These are phyloP conservation scores for Galago senegalensis DNA, from an alignment of 2,797 vertebrate genomes.

Conservation along the genomic window DNA sequence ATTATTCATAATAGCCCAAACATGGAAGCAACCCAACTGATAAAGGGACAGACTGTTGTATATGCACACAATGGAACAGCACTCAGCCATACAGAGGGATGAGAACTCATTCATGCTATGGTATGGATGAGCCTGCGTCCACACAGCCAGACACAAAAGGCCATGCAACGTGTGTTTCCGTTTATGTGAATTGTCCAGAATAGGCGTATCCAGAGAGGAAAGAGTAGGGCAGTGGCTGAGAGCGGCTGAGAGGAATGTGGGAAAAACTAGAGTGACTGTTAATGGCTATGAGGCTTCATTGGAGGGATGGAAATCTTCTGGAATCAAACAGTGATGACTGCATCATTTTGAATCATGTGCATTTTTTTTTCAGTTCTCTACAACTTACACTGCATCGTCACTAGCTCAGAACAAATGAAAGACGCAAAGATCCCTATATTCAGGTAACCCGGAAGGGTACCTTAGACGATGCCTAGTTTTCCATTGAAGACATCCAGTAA, in stretches of 20 bases:
- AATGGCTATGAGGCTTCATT: not conserved
- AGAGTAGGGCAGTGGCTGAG: not conserved
- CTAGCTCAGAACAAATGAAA: not conserved
- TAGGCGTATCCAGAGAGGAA: not conserved
- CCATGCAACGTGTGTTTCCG: not conserved
- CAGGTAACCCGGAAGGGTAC: not conserved
- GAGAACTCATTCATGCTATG: not conserved
- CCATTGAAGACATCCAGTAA: not conserved
- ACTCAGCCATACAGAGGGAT: not conserved
- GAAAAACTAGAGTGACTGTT: not conserved
- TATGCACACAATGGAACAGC: not conserved
- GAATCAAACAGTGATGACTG: not conserved
- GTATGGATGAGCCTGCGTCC: not conserved
- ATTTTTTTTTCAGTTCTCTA: constrained; percentile 2
- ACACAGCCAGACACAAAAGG: not conserved
- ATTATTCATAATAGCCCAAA: not conserved
- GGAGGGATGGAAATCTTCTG: not conserved
- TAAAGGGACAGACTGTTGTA: not conserved
- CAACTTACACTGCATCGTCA: not conserved
- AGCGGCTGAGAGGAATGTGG: not conserved
- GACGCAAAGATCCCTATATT: not conserved
- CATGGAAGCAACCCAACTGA: not conserved
- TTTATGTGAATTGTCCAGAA: not conserved
- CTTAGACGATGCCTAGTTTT: not conserved
- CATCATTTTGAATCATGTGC: not conserved